Conservation (phyloP, 2,797 vertebrate species). For the Tenualosa thibaudeaui region DNA sequence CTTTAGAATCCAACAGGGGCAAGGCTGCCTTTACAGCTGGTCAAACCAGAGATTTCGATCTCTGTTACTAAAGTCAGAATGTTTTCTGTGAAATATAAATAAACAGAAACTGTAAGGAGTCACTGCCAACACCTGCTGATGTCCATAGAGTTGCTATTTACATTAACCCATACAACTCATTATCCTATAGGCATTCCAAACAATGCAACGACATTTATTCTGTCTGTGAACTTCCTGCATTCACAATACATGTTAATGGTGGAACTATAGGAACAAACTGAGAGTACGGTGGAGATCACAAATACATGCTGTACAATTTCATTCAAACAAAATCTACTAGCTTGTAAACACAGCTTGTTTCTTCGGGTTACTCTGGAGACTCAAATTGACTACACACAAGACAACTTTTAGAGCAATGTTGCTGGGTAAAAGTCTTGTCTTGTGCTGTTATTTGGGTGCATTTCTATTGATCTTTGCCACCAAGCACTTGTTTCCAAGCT, state of each 20-base stretch:
- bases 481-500: no score
- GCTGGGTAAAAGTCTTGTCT: no score
- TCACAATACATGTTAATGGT: neutral
- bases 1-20: conserved; percentile 51
- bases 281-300: neutral
- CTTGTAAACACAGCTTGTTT: neutral
- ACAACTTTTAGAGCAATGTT: no score
- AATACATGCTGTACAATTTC: no score
- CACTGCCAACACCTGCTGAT: neutral
- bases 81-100: neutral
- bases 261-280: neutral
- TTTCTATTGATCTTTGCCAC: no score
- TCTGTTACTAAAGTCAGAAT: neutral
- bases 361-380: neutral
- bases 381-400: neutral
- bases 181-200: neutral
- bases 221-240: neutral
- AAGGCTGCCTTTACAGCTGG: conserved; percentile 37
- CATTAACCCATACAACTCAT: neutral
- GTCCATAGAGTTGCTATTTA: neutral
- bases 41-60: conserved; percentile 30
- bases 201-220: neutral
- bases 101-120: neutral
- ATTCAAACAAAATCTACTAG: neutral
- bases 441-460: no score